A percentile compares a stretch with the other conserved stretches of the same genome.
phyloP scores from a whole-genome alignment of 2,888 invertebrate species.

The Epirrhoe tristata region DNA sequence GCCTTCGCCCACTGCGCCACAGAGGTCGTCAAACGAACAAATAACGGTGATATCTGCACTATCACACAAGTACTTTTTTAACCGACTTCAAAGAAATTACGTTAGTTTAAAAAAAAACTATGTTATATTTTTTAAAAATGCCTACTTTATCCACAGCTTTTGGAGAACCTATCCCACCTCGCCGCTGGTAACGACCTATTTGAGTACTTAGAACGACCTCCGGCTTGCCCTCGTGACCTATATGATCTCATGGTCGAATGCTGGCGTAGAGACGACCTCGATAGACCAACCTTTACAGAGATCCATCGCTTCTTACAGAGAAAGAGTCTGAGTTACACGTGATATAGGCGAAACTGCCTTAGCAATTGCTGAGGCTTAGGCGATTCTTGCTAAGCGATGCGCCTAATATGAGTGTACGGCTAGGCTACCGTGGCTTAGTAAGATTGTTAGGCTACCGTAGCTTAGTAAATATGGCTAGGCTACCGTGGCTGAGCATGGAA shows the following conservation, averaged over 20 bases:
- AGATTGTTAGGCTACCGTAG: too few relatives aligned
- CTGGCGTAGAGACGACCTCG: constrained; percentile 91
- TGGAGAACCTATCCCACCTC: constrained; percentile 91
- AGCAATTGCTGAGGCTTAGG: not conserved
- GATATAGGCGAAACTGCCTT: constrained; percentile 43
- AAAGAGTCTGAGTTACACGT: constrained; percentile 42
- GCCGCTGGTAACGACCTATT: constrained; percentile 87
- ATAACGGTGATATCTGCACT: too few relatives aligned
- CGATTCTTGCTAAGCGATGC: not conserved
- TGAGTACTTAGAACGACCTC: constrained; percentile 85
- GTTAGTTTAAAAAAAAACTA: too few relatives aligned
- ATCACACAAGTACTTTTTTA: too few relatives aligned
- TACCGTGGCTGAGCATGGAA: too few relatives aligned
- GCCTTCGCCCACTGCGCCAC: too few relatives aligned
- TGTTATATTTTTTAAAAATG: too few relatives aligned
- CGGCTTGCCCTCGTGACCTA: constrained; percentile 89
- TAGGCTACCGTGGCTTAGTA: too few relatives aligned
- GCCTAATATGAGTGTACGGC: too few relatives aligned
- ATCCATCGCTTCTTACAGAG: constrained; percentile 93
- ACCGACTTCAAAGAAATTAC: too few relatives aligned
- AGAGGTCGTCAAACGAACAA: too few relatives aligned
- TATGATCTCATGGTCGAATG: constrained; percentile 94
- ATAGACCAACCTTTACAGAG: constrained; percentile 92
- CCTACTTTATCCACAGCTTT: constrained; percentile 82
- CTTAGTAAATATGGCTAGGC: too few relatives aligned